A percentile compares a stretch with the other conserved stretches of the same genome.
Evolutionary conservation across 2,113 vertebrate species (phyloP).

Genomic region (Tachycineta bicolor): DNA sequence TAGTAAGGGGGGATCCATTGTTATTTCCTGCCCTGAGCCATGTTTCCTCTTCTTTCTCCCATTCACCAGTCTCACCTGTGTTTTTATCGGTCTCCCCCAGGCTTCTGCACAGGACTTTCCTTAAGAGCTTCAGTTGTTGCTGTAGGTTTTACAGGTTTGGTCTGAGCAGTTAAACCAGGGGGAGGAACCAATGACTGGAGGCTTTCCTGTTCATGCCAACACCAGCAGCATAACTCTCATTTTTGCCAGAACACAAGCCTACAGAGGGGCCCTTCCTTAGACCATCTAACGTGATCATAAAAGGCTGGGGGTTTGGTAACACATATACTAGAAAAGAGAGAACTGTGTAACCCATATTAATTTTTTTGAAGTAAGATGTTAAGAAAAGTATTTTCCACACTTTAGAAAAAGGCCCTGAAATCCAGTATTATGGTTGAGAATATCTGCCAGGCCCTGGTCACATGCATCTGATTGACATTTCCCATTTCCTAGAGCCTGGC

Average conservation of each 20-base stretch:
- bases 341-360: neutral
- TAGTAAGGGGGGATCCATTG: accelerated
- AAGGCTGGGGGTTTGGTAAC: neutral
- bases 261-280: neutral
- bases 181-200: neutral
- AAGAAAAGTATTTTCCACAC: neutral
- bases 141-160: neutral
- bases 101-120: neutral
- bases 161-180: neutral
- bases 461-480: neutral
- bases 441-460: neutral
- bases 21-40: neutral
- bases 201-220: neutral
- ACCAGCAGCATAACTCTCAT: neutral
- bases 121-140: neutral
- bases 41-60: neutral
- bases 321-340: neutral
- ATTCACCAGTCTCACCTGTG: neutral
- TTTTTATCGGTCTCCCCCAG: neutral
- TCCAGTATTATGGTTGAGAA: neutral
- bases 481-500: neutral
- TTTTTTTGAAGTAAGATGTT: neutral
- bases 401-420: neutral
- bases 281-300: neutral
- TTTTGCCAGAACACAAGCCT: neutral